phyloP scores from a whole-genome alignment of 1,140 invertebrate genomes.

The Drosophila albomicans region DNA sequence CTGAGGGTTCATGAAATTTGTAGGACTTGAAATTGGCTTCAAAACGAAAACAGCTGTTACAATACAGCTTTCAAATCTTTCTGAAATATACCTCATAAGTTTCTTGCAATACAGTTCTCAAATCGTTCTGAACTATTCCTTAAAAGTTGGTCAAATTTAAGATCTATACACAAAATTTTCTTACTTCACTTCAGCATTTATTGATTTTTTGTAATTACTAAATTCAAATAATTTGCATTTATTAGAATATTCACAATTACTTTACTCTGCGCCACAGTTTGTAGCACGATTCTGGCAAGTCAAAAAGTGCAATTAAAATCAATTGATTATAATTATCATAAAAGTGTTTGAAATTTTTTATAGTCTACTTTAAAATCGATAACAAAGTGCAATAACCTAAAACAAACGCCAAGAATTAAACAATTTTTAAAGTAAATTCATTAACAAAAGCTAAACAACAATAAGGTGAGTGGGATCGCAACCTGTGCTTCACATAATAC shows the following conservation, averaged over 20 bases:
- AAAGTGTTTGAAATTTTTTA: background rate
- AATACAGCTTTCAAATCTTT: background rate
- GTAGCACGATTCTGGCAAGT: background rate
- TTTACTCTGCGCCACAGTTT: too few relatives aligned
- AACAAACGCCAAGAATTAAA: slow-evolving; percentile 2
- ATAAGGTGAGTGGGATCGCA: slow-evolving; percentile 46
- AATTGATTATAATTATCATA: background rate
- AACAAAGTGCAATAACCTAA: background rate
- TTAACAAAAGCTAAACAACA: slow-evolving; percentile 8
- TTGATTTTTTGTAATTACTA: too few relatives aligned
- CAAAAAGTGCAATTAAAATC: background rate
- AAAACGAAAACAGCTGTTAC: background rate
- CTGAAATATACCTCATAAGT: background rate
- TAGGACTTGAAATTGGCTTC: background rate
- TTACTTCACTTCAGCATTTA: background rate
- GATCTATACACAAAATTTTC: too few relatives aligned
- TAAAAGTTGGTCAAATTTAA: background rate
- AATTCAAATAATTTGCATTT: too few relatives aligned
- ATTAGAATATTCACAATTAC: too few relatives aligned
- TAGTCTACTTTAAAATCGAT: background rate
- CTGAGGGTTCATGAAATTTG: background rate
- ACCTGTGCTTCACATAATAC: slow-evolving; percentile 10
- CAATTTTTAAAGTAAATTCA: background rate
- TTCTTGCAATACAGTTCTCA: background rate
- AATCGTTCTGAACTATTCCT: background rate